Percentiles rank a stretch among this genome's conserved stretches.
Evolutionary conservation across 2,797 vertebrate genomes (phyloP).

Genomic region (Cichlasoma orientale): DNA sequence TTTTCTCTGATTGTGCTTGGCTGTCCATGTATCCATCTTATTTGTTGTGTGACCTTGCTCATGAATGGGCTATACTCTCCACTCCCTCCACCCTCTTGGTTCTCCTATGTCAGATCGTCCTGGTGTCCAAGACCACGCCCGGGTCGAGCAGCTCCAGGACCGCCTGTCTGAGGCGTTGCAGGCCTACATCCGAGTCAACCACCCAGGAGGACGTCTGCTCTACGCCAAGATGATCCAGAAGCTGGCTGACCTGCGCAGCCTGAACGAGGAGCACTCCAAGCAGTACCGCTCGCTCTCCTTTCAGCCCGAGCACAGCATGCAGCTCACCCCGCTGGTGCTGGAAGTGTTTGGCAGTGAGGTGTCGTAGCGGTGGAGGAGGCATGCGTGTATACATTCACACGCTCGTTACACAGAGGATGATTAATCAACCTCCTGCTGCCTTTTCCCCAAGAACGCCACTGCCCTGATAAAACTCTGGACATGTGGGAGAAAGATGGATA

Average conservation of each 20-base stretch:
- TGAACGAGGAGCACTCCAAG: conserved; percentile 96
- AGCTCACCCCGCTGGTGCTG: conserved; percentile 95
- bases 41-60: background rate
- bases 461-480: conserved; percentile 40
- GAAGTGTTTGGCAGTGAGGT: conserved; percentile 97
- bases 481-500: conserved; percentile 45
- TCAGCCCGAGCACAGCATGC: conserved; percentile 91
- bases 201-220: conserved; percentile 88
- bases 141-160: conserved; percentile 92
- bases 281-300: conserved; percentile 95
- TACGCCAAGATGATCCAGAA: conserved; percentile 99
- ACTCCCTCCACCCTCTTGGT: conserved; percentile 16
- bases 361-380: conserved; percentile 80
- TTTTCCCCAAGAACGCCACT: conserved; percentile 35
- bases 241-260: conserved; percentile 92
- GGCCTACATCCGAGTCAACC: conserved; percentile 92
- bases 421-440: conserved; percentile 40
- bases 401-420: conserved; percentile 38
- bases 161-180: conserved; percentile 89
- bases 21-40: background rate
- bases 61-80: background rate
- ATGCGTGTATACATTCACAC: background rate
- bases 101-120: conserved; percentile 84
- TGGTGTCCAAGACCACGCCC: conserved; percentile 87
- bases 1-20: background rate